These are phyloP conservation scores for Platerodrilus igneus DNA, from an alignment of 2,888 invertebrate genomes.

Conservation along the genomic window DNA sequence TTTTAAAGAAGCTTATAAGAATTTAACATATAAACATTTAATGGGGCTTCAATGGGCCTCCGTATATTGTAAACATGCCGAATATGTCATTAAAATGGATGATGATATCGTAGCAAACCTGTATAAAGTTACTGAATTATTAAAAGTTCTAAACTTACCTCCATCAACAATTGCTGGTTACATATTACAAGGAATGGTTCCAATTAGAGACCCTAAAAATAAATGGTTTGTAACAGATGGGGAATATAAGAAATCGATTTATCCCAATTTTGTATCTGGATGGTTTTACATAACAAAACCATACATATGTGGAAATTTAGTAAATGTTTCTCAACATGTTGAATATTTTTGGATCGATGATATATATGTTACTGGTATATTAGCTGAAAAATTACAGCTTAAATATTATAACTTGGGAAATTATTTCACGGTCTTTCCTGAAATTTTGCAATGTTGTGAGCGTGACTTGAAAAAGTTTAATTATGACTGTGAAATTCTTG, in stretches of 20 bases:
- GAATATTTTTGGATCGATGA: conserved; percentile 91
- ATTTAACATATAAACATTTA: conserved; percentile 76
- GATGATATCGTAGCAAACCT: conserved; percentile 75
- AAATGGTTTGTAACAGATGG: conserved; percentile 74
- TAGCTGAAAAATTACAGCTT: conserved; percentile 58
- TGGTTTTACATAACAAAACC: conserved; percentile 79
- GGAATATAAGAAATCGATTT: conserved; percentile 59
- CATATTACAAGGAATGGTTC: conserved; percentile 57
- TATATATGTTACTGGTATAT: conserved; percentile 76
- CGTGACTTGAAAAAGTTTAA: conserved; percentile 54
- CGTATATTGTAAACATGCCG: conserved; percentile 55
- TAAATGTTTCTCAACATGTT: conserved; percentile 52
- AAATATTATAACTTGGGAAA: conserved; percentile 55
- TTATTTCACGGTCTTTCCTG: conserved; percentile 66
- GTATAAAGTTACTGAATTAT: conserved; percentile 51
- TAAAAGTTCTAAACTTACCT: conserved; percentile 45
- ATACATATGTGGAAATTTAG: conserved; percentile 56
- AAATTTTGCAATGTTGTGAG: conserved; percentile 71
- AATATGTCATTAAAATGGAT: conserved; percentile 73
- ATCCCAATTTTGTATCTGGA: conserved; percentile 76
- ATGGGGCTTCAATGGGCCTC: conserved; percentile 77
- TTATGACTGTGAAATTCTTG: conserved; percentile 63
- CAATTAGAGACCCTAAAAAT: conserved; percentile 62
- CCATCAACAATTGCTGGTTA: conserved; percentile 61
- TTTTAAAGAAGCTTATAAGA: conserved; percentile 71